Percentiles rank a stretch among this genome's conserved stretches.
Evolutionary conservation across 2,113 vertebrate species (phyloP).

Genomic region (Beaufortia kweichowensis): DNA sequence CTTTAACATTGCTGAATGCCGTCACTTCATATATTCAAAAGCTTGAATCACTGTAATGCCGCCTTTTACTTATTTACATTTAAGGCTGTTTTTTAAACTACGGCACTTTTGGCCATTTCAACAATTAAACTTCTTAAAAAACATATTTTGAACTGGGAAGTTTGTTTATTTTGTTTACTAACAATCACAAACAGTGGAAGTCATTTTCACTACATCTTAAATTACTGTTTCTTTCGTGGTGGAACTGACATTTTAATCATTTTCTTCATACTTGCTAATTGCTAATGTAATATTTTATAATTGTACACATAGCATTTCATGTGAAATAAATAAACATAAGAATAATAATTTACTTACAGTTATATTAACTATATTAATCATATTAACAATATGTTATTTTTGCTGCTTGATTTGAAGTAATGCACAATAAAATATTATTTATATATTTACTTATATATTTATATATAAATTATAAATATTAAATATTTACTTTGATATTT

Average conservation of each 20-base stretch:
- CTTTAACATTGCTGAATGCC: slow-evolving; percentile 55
- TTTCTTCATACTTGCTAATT: no score
- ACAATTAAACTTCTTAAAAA: background rate
- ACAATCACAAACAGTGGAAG: background rate
- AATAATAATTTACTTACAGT: no score
- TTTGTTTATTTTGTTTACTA: background rate
- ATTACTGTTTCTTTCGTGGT: background rate
- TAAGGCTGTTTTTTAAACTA: background rate
- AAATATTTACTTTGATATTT: no score
- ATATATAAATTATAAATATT: no score
- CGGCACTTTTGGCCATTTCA: background rate
- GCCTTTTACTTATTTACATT: background rate
- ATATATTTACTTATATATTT: no score
- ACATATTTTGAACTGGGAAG: background rate
- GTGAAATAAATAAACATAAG: no score
- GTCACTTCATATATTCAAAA: slow-evolving; percentile 25
- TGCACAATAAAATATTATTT: no score
- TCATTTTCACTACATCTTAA: background rate
- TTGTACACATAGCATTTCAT: no score
- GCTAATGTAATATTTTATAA: no score
- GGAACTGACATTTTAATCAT: background rate
- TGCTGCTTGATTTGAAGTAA: no score
- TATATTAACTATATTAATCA: no score
- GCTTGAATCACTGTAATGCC: background rate
- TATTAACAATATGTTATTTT: no score